These are phyloP conservation scores for Lysandra bellargus DNA, from an alignment of 2,888 invertebrate species.

Conservation along the genomic window DNA sequence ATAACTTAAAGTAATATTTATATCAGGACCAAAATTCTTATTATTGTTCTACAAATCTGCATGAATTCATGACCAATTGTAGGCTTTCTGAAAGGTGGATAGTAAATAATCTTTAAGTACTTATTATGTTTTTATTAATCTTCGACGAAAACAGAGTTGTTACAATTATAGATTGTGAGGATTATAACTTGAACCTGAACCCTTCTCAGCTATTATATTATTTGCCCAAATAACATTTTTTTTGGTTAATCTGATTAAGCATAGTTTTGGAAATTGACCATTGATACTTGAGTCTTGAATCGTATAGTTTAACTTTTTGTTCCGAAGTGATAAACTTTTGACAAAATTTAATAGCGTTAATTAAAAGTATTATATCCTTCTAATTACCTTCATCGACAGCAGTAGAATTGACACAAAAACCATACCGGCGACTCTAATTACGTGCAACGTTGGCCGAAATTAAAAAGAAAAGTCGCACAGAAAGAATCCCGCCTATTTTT, in stretches of 20 bases:
- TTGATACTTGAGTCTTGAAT: neutral
- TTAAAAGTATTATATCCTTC: slow-evolving; percentile 40
- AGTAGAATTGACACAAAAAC: slow-evolving; percentile 69
- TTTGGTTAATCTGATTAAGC: neutral
- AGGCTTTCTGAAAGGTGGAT: no score
- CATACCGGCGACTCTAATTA: slow-evolving; percentile 73
- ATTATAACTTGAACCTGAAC: neutral
- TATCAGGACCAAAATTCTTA: slow-evolving; percentile 1
- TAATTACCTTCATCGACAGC: slow-evolving; percentile 60
- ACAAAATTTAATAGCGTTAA: slow-evolving; percentile 25
- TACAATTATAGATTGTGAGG: neutral
- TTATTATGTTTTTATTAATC: neutral
- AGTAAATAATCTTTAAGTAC: no score
- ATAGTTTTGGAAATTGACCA: neutral
- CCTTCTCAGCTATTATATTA: neutral
- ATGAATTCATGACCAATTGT: neutral
- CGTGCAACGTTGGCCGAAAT: slow-evolving; percentile 75
- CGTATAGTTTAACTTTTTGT: slow-evolving; percentile 12
- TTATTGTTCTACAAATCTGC: neutral
- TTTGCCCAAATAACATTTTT: no score
- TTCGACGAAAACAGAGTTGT: neutral
- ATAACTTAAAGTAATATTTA: slow-evolving; percentile 42
- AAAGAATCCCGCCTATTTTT: slow-evolving; percentile 81
- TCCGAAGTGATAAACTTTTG: slow-evolving; percentile 21
- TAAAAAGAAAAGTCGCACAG: slow-evolving; percentile 77